These are phyloP conservation scores for Nasonia vitripennis DNA, from an alignment of 1,140 invertebrate genomes.

Conservation along the genomic window DNA sequence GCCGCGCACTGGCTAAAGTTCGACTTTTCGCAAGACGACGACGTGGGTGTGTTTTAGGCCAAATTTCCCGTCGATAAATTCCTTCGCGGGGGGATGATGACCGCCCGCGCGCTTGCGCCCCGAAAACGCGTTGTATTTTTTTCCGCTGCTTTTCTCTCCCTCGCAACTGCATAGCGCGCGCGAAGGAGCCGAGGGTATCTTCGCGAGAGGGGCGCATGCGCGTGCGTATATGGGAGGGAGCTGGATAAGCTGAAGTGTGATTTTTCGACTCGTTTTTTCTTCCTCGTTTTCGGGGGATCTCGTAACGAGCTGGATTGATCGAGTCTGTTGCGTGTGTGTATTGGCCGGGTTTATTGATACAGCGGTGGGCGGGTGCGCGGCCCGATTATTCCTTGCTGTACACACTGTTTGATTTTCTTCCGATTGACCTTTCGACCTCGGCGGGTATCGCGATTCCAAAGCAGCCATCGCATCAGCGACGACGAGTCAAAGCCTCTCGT, in stretches of 20 bases:
- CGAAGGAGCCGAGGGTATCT: background rate
- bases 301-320: background rate
- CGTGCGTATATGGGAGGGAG: background rate
- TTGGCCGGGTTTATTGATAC: background rate
- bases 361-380: too few relatives aligned
- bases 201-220: background rate
- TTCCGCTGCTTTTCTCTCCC: background rate
- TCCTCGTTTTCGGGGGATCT: background rate
- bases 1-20: background rate
- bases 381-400: too few relatives aligned
- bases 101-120: background rate
- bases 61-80: slow-evolving; percentile 44
- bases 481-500: background rate
- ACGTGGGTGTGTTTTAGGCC: background rate
- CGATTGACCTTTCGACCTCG: too few relatives aligned
- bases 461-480: too few relatives aligned
- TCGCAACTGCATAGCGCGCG: background rate
- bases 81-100: slow-evolving; percentile 32
- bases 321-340: background rate
- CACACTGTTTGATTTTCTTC: too few relatives aligned
- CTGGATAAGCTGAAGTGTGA: background rate
- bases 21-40: background rate
- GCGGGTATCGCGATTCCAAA: too few relatives aligned
- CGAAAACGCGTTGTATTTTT: background rate
- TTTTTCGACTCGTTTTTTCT: background rate